These are phyloP conservation scores for Philaenus spumarius DNA, from an alignment of 1,140 invertebrate species.

Conservation along the genomic window DNA sequence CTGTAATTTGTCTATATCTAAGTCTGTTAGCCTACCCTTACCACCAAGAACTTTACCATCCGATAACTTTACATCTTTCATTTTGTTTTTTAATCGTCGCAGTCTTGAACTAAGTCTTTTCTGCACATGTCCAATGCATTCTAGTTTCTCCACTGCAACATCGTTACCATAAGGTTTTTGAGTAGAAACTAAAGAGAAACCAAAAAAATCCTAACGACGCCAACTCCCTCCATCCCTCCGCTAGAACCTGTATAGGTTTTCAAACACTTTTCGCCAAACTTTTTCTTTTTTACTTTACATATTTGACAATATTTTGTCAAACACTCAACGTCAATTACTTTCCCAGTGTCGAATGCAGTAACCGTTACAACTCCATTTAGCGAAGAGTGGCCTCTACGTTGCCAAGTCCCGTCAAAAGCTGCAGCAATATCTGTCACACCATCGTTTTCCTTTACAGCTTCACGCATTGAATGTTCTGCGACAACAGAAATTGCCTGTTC, in stretches of 20 bases:
- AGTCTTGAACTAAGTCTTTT: no score
- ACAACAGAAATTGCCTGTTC: neutral
- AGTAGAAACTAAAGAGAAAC: no score
- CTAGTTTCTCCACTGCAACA: no score
- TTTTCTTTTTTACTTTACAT: neutral
- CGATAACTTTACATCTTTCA: neutral
- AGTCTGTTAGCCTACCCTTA: no score
- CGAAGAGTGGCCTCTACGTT: conserved; percentile 8
- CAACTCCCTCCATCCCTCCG: conserved; percentile 9
- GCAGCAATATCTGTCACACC: neutral
- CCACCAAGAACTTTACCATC: no score
- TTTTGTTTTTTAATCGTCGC: neutral
- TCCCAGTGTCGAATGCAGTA: no score
- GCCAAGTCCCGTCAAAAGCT: neutral
- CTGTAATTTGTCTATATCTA: no score
- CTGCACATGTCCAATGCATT: no score
- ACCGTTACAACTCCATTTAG: conserved; percentile 8
- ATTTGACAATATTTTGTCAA: conserved; percentile 2
- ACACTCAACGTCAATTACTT: conserved; percentile 8
- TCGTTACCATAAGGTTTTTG: no score
- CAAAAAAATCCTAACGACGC: neutral
- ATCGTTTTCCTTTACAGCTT: conserved; percentile 1
- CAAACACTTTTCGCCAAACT: neutral
- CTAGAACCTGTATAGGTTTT: conserved; percentile 13
- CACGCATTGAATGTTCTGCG: neutral